phyloP scores from a whole-genome alignment of 1,140 invertebrate genomes.

The Carposina sasakii region DNA sequence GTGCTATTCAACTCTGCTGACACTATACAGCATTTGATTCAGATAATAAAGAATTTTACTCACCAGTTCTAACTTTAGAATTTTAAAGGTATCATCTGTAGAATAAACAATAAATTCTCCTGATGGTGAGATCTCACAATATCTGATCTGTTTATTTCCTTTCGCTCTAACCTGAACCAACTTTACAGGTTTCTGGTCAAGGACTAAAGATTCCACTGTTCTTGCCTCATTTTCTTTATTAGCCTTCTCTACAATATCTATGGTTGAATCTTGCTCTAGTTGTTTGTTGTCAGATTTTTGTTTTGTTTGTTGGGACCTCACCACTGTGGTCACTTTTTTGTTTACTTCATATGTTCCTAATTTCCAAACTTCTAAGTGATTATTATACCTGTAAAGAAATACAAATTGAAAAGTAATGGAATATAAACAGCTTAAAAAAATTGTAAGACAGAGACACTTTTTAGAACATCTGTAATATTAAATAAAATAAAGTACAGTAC shows the following conservation, averaged over 20 bases:
- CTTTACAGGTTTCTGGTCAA: slow-evolving; percentile 76
- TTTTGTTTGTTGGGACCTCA: slow-evolving; percentile 33
- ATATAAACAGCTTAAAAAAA: too few species aligned
- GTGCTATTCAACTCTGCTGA: too few species aligned
- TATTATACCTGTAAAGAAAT: slow-evolving; percentile 75
- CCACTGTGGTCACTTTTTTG: too few species aligned
- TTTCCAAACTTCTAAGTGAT: slow-evolving; percentile 78
- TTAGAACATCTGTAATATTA: too few species aligned
- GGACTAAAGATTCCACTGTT: slow-evolving; percentile 40
- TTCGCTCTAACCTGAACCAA: slow-evolving; percentile 77
- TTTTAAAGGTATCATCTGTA: slow-evolving; percentile 76
- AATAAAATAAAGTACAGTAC: too few species aligned
- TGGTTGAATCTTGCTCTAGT: slow-evolving; percentile 42
- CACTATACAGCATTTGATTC: too few species aligned
- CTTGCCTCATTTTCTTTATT: slow-evolving; percentile 12
- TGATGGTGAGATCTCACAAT: slow-evolving; percentile 78
- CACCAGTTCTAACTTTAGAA: slow-evolving; percentile 78
- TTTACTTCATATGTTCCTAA: slow-evolving; percentile 68
- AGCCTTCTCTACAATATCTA: slow-evolving; percentile 25
- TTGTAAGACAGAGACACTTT: too few species aligned
- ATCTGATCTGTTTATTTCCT: slow-evolving; percentile 76
- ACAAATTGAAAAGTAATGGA: too few species aligned
- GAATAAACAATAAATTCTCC: slow-evolving; percentile 83
- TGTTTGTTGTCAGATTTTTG: slow-evolving; percentile 27
- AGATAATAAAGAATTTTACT: too few species aligned